These are phyloP conservation scores for Pemphigus obesinymphae DNA, from an alignment of 1,140 invertebrate species.

Conservation along the genomic window DNA sequence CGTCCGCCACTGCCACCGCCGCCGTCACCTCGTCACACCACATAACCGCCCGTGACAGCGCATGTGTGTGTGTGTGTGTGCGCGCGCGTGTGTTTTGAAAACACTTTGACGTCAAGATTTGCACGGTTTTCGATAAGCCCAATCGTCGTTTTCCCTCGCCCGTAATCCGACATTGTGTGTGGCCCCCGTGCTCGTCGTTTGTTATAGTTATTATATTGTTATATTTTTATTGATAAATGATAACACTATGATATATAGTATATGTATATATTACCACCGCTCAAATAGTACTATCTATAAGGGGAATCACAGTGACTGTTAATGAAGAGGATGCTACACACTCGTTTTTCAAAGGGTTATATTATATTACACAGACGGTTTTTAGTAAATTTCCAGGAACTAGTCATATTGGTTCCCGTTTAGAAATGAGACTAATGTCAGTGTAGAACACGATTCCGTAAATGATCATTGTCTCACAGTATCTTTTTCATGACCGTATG, in stretches of 20 bases:
- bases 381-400: too few species aligned
- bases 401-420: too few species aligned
- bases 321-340: too few species aligned
- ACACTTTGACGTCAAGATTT: constrained; percentile 27
- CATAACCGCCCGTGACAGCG: too few species aligned
- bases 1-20: background rate
- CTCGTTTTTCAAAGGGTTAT: too few species aligned
- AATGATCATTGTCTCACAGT: background rate
- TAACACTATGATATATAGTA: background rate
- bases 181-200: background rate
- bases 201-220: background rate
- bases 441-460: background rate
- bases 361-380: too few species aligned
- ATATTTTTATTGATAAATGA: too few species aligned
- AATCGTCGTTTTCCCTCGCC: background rate
- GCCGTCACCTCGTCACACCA: background rate
- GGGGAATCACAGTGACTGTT: too few species aligned
- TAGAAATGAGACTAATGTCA: too few species aligned
- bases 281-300: too few species aligned
- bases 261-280: background rate
- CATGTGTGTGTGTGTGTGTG: background rate
- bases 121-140: constrained; percentile 30
- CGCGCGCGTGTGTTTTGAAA: background rate
- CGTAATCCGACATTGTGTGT: too few species aligned
- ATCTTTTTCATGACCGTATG: too few species aligned